phyloP scores from a whole-genome alignment of 2,888 invertebrate genomes.

The Allophyes oxyacanthae region DNA sequence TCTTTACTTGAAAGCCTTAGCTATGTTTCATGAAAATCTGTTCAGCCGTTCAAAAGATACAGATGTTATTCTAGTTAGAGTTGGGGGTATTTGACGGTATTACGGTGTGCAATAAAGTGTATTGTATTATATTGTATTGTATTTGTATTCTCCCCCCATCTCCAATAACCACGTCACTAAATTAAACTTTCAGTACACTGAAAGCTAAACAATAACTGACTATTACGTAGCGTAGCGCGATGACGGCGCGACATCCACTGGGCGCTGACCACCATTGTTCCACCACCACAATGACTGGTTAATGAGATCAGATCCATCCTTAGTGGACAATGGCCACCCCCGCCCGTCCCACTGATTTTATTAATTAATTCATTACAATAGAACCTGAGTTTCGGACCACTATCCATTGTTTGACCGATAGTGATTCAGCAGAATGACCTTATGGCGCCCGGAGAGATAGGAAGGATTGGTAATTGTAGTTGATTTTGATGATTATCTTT shows the following conservation, averaged over 20 bases:
- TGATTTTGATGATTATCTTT: slow-evolving; percentile 44
- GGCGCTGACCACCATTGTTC: slow-evolving; percentile 76
- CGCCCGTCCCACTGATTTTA: slow-evolving; percentile 81
- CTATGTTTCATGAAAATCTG: too few relatives aligned
- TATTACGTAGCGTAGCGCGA: slow-evolving; percentile 43
- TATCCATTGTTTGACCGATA: slow-evolving; percentile 76
- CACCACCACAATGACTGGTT: slow-evolving; percentile 86
- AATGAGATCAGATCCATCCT: slow-evolving; percentile 88
- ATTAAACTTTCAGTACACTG: slow-evolving; percentile 11
- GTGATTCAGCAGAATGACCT: slow-evolving; percentile 81
- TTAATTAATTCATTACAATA: slow-evolving; percentile 89
- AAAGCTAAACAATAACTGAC: slow-evolving; percentile 41
- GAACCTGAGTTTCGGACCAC: slow-evolving; percentile 84
- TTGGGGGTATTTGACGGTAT: too few relatives aligned
- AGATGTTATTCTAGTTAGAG: too few relatives aligned
- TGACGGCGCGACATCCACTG: slow-evolving; percentile 74
- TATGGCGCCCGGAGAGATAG: slow-evolving; percentile 45
- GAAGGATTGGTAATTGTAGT: slow-evolving; percentile 47
- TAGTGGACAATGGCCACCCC: slow-evolving; percentile 82
- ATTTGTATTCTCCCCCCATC: too few relatives aligned
- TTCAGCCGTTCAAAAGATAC: too few relatives aligned
- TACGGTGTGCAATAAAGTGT: too few relatives aligned
- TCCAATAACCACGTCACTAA: background rate
- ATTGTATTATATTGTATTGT: too few relatives aligned
- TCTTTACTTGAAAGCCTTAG: too few relatives aligned